phyloP scores from a whole-genome alignment of 2,797 vertebrate genomes.

The Jordanella pulchra region DNA sequence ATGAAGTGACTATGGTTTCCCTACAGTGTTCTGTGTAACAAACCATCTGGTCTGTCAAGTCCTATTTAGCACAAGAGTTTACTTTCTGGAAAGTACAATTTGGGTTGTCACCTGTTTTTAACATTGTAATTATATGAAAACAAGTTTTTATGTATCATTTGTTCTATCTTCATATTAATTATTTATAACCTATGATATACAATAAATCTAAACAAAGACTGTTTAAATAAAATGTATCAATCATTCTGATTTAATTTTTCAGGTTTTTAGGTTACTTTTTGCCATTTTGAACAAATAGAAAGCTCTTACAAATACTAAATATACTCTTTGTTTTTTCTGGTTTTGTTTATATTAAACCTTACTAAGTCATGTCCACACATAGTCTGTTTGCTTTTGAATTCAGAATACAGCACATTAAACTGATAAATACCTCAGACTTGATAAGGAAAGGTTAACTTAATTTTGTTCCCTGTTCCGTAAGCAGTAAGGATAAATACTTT shows the following conservation, averaged over 20 bases:
- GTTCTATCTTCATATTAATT: not conserved
- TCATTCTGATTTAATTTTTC: not conserved
- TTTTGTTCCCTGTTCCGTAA: not conserved
- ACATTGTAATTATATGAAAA: not conserved
- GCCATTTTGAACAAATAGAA: not conserved
- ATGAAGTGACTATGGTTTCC: slow-evolving; percentile 3
- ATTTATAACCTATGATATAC: not conserved
- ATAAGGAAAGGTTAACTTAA: not conserved
- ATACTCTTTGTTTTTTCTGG: not conserved
- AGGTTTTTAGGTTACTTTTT: not conserved
- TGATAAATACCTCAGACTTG: not conserved
- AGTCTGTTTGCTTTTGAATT: not conserved
- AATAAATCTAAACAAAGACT: not conserved
- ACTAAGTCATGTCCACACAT: not conserved
- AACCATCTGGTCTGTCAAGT: slow-evolving; percentile 9
- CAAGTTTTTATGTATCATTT: not conserved
- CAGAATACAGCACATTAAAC: not conserved
- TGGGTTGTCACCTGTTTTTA: not conserved
- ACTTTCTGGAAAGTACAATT: not conserved
- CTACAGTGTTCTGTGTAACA: not conserved
- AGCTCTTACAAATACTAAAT: not conserved
- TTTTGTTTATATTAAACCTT: not conserved
- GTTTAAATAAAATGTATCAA: not conserved
- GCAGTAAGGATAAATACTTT: not conserved
- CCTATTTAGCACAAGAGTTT: not conserved